phyloP scores from a whole-genome alignment of 2,888 invertebrate genomes.

The Autographa pulchrina region DNA sequence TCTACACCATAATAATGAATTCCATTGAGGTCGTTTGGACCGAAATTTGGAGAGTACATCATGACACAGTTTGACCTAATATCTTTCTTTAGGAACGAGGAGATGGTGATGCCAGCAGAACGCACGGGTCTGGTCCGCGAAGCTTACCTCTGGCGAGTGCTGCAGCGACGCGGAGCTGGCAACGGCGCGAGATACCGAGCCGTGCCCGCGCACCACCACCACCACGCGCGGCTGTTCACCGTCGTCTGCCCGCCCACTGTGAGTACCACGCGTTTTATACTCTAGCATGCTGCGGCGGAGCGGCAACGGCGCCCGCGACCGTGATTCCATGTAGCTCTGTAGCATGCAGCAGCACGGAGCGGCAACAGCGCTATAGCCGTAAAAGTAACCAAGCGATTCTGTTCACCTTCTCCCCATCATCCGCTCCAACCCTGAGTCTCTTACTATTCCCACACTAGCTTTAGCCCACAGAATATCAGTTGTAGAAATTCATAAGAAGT shows the following conservation, averaged over 20 bases:
- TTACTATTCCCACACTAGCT: no score
- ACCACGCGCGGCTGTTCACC: conserved; percentile 96
- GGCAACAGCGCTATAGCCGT: no score
- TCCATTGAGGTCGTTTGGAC: no score
- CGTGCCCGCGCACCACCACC: conserved; percentile 91
- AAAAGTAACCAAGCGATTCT: no score
- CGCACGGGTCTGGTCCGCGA: conserved; percentile 98
- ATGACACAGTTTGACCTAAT: neutral
- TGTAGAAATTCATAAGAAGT: no score
- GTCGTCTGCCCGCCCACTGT: conserved; percentile 97
- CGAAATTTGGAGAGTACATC: no score
- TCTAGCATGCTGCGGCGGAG: no score
- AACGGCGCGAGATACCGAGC: conserved; percentile 92
- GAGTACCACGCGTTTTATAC: conserved; percentile 31
- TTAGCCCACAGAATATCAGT: no score
- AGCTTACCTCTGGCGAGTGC: conserved; percentile 99
- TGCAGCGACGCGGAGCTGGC: conserved; percentile 94
- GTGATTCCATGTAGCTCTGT: conserved; percentile 22
- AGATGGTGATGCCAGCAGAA: conserved; percentile 99
- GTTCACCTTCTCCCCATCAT: no score
- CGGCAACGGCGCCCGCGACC: conserved; percentile 3
- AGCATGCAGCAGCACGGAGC: neutral
- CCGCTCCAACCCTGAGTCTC: no score
- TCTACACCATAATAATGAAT: no score
- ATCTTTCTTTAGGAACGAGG: conserved; percentile 92